Evolutionary conservation across 1,140 invertebrate species (phyloP), one percentile per base, ranked within the genome.

Genomic region (Eulimnadia texana): DNA sequence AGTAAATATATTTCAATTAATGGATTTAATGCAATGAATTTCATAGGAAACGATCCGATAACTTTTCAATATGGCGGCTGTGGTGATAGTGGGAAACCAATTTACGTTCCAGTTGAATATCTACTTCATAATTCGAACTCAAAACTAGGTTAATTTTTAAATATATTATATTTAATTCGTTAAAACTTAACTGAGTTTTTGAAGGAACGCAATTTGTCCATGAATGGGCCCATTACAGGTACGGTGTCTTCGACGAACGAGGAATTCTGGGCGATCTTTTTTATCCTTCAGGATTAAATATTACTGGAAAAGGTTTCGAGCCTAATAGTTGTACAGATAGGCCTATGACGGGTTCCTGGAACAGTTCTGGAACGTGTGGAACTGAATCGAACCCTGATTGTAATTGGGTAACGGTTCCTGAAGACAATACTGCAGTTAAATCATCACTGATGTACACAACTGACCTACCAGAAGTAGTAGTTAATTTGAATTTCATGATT

Each of bases 211-310:
- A 70, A 29, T 69, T 85, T n/a, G 74, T 81, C 1, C 79, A 77
- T 64, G 78, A 84, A 67, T 85, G 82, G 74, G 78, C 79, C 1
- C 81, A 79, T 67, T 83, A 81, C 66, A 76, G 83, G 0, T 85
- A 82, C 71, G 83, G 83, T 20, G 79, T 85, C 2, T 85, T 84
- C 69, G 81, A 83, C 64, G 83, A 84, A 72, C 75, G 79, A 60
- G 80, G 82, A 2, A 80, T 78, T 63, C 65, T 70, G 23, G 74
- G 75, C 19, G 81, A 84, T 70, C 72, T 74, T 3, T 72, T 82
- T 9, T 82, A 82, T 67, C 81, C 81, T 1, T 55, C 65, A 42
- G 33, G 33, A 2, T 68, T 68, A 49, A 71, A 70, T 59, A 54
- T 33, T 16, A 61, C 66, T 29, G 60, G 50, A 28, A 56, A 58